phyloP scores from a whole-genome alignment of 53 echinoderm and acorn worm species.

The Temnopleurus reevesii region DNA sequence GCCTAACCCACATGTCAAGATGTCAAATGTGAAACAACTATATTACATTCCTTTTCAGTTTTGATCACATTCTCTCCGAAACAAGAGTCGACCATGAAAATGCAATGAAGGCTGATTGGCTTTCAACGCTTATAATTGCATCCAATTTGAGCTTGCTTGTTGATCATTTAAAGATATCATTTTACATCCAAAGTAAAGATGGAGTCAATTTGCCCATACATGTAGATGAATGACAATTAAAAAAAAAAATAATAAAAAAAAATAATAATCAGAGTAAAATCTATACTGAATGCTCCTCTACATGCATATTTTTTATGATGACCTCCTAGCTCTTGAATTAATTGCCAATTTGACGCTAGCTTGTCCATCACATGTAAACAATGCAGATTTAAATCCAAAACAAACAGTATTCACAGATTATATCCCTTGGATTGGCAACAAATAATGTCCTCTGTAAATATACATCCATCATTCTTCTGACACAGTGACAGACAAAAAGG shows the following conservation, averaged over 20 bases:
- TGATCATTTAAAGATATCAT: no score
- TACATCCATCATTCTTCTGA: not conserved
- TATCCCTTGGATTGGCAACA: not conserved
- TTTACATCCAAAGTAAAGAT: no score
- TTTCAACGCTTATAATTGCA: not conserved
- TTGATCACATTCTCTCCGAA: not conserved
- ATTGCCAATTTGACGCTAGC: not conserved
- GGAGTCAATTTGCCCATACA: no score
- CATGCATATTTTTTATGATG: no score
- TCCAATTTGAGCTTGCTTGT: no score
- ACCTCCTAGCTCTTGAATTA: no score
- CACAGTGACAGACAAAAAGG: not conserved
- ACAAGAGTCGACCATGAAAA: not conserved
- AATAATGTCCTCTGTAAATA: not conserved
- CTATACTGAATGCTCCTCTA: no score
- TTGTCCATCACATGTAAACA: not conserved
- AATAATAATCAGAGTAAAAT: no score
- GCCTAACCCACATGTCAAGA: not conserved
- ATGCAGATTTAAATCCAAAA: not conserved
- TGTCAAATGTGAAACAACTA: not conserved
- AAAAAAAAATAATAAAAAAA: no score
- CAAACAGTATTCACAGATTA: not conserved
- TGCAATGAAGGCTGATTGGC: not conserved
- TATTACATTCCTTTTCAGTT: not conserved
- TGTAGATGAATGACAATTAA: no score